These are phyloP conservation scores for Paratrypauchen microcephalus DNA, from an alignment of 2,797 vertebrate genomes.

Conservation along the genomic window DNA sequence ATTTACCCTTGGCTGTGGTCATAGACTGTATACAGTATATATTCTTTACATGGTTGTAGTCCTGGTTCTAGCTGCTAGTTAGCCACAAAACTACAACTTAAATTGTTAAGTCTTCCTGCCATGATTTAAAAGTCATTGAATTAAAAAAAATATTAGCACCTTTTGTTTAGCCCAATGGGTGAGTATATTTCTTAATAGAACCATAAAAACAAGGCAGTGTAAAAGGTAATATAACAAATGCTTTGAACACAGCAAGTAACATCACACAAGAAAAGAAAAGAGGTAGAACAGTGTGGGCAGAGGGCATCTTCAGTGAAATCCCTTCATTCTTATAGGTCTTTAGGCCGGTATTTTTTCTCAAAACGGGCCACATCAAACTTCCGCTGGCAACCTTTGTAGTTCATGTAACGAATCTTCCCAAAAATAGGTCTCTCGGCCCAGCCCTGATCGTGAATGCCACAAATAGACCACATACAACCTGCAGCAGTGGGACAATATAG, in stretches of 20 bases:
- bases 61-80: not conserved
- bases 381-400: slow-evolving; percentile 88
- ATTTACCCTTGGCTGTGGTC: not conserved
- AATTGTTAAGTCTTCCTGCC: not conserved
- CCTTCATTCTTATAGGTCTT: slow-evolving; percentile 16
- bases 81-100: not conserved
- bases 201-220: not conserved
- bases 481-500: not conserved
- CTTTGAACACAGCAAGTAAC: slow-evolving; percentile 3
- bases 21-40: no score
- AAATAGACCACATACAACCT: slow-evolving; percentile 94
- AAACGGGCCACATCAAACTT: slow-evolving; percentile 86
- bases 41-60: no score
- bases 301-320: not conserved
- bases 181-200: not conserved
- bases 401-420: slow-evolving; percentile 92
- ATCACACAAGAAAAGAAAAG: not conserved
- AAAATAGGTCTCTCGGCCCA: slow-evolving; percentile 85
- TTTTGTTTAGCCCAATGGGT: not conserved
- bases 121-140: no score
- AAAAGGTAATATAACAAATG: not conserved
- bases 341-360: slow-evolving; percentile 76
- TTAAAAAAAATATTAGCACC: not conserved
- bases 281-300: slow-evolving; percentile 8
- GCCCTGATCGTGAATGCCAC: slow-evolving; percentile 88